Evolutionary conservation across 2,113 vertebrate species (phyloP).

Genomic region (Gnathonemus longibarbis): DNA sequence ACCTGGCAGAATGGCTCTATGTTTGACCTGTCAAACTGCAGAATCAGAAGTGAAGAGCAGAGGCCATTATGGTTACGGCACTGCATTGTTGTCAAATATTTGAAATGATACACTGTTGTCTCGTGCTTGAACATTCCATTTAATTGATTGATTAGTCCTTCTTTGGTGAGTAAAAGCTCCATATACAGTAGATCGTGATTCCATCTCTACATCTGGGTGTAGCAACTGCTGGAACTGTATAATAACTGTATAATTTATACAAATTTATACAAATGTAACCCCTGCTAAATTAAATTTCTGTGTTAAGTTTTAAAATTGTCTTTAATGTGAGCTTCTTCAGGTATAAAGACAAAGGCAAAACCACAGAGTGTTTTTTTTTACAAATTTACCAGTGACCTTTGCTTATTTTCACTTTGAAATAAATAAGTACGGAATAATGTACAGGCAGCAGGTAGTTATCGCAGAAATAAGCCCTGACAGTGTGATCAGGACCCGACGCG

Average conservation of each 20-base stretch:
- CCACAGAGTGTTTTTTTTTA: neutral
- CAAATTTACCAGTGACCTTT: neutral
- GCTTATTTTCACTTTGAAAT: neutral
- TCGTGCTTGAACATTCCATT: neutral
- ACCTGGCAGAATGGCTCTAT: neutral
- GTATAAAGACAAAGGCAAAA: neutral
- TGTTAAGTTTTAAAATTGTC: neutral
- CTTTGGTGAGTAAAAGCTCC: too few species aligned
- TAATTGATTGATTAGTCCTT: neutral
- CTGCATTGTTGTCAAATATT: neutral
- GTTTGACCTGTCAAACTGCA: neutral
- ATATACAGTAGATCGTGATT: neutral
- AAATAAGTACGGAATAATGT: too few species aligned
- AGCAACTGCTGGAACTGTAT: neutral
- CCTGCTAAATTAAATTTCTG: neutral
- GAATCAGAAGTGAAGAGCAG: neutral
- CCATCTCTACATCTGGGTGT: neutral
- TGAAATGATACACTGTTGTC: neutral
- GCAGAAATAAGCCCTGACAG: too few species aligned
- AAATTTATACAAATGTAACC: neutral
- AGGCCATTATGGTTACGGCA: neutral
- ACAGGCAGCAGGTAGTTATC: too few species aligned
- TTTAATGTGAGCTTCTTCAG: neutral
- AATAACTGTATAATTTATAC: neutral
- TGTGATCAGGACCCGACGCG: too few species aligned